phyloP scores from a whole-genome alignment of 2,113 vertebrate species.

The Proterorhinus semilunaris region DNA sequence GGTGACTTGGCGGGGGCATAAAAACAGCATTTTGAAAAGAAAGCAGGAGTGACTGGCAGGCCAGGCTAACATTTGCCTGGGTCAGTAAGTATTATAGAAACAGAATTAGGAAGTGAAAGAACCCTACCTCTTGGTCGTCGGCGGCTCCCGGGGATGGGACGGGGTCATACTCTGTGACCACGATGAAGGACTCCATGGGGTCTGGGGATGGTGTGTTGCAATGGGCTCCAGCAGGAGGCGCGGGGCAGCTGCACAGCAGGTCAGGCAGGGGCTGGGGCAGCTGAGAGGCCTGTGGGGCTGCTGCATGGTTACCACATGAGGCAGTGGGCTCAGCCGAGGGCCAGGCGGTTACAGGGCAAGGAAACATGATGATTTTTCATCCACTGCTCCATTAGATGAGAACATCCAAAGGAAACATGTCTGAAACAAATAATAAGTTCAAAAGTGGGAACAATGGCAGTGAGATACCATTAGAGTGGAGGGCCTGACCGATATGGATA shows the following conservation, averaged over 20 bases:
- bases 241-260: constrained; percentile 72
- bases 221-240: constrained; percentile 62
- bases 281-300: constrained; percentile 55
- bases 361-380: constrained; percentile 78
- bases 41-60: too few relatives aligned
- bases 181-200: constrained; percentile 91
- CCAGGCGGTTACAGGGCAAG: constrained; percentile 81
- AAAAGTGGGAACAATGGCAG: not conserved
- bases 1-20: too few relatives aligned
- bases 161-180: constrained; percentile 87
- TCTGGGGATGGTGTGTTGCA: constrained; percentile 54
- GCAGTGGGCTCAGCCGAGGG: constrained; percentile 60
- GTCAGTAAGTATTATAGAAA: too few relatives aligned
- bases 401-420: constrained; percentile 13
- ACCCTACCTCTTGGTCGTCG: constrained; percentile 53
- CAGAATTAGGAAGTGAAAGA: not conserved
- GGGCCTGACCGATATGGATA: not conserved
- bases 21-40: too few relatives aligned
- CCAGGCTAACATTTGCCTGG: too few relatives aligned
- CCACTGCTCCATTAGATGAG: constrained; percentile 63
- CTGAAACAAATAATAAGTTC: constrained; percentile 22
- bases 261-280: constrained; percentile 71
- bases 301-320: constrained; percentile 67
- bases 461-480: not conserved
- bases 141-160: constrained; percentile 49